phyloP scores from a whole-genome alignment of 2,113 vertebrate genomes.

The Peromyscus leucopus region DNA sequence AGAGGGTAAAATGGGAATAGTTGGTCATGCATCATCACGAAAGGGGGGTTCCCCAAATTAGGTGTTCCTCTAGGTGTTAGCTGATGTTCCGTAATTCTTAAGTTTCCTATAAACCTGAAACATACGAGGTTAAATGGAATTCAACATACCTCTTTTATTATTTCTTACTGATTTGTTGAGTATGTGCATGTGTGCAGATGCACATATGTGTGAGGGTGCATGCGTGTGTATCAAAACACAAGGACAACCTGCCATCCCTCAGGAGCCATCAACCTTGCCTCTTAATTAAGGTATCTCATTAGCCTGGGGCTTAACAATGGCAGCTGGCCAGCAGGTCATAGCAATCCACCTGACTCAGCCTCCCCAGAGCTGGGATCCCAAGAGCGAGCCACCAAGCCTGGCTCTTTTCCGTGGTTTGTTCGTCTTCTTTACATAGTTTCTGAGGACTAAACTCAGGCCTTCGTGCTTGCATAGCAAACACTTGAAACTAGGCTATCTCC shows the following conservation, averaged over 20 bases:
- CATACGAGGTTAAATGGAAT: background rate
- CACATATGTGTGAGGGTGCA: background rate
- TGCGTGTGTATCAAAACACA: background rate
- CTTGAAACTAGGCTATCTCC: background rate
- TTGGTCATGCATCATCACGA: background rate
- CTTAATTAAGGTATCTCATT: background rate
- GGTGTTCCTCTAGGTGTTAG: background rate
- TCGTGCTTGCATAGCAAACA: background rate
- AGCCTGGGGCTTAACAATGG: background rate
- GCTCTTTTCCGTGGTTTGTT: background rate
- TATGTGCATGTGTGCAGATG: background rate
- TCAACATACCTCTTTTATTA: background rate
- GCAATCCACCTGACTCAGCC: background rate
- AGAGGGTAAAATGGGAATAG: background rate
- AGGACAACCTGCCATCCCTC: background rate
- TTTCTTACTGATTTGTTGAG: background rate
- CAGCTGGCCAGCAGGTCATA: background rate
- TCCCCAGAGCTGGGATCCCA: background rate
- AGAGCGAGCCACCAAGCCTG: background rate
- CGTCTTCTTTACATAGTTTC: background rate
- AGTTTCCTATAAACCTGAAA: background rate
- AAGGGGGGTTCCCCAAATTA: constrained; percentile 34
- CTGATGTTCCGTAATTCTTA: background rate
- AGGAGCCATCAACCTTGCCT: background rate
- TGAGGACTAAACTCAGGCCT: background rate